phyloP scores from a whole-genome alignment of 2,113 vertebrate genomes.

The Meles meles region DNA sequence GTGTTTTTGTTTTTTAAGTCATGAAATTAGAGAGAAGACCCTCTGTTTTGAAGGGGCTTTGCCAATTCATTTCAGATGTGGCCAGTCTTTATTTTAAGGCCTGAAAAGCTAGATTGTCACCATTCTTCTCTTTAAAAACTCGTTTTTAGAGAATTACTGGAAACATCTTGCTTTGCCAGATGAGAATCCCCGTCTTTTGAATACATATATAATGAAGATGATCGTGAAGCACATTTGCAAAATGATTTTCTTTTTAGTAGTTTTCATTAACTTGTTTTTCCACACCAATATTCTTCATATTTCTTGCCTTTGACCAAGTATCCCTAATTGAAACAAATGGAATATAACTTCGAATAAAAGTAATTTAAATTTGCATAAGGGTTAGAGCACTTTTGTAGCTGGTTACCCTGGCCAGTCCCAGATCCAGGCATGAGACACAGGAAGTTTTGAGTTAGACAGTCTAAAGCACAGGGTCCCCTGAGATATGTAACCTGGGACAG shows the following conservation, averaged over 20 bases:
- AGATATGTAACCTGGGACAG: accelerated
- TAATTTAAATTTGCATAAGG: not conserved
- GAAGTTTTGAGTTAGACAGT: not conserved
- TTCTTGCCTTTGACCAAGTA: not conserved
- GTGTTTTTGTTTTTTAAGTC: conserved; percentile 26
- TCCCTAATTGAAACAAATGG: not conserved
- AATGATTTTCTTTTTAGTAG: not conserved
- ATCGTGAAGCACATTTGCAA: not conserved
- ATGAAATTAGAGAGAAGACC: not conserved
- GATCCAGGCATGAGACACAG: not conserved
- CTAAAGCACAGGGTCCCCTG: not conserved
- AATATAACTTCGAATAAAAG: not conserved
- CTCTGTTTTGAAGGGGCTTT: not conserved
- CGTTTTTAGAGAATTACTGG: not conserved
- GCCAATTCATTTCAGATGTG: not conserved
- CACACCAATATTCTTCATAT: not conserved
- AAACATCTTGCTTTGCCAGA: not conserved
- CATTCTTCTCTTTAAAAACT: not conserved
- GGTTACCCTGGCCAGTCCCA: not conserved
- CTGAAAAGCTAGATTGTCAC: not conserved
- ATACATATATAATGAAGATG: not conserved
- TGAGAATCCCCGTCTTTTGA: not conserved
- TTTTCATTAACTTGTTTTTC: conserved; percentile 12
- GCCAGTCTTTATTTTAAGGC: not conserved
- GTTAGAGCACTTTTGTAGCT: not conserved